Evolutionary conservation across 2,797 vertebrate genomes (phyloP).

Genomic region (Molothrus ater): DNA sequence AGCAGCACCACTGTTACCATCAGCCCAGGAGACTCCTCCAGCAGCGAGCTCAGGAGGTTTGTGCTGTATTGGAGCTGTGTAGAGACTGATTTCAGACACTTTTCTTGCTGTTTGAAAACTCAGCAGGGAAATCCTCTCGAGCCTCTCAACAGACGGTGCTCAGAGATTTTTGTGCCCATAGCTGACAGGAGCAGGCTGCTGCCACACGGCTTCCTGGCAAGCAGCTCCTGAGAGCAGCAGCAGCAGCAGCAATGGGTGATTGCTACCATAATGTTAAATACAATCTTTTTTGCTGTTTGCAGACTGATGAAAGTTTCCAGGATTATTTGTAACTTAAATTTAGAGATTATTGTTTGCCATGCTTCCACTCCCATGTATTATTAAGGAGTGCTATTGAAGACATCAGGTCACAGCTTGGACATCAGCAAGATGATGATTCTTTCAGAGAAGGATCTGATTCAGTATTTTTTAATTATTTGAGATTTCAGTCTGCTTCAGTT

Average conservation of each 20-base stretch:
- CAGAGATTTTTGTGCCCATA: background rate
- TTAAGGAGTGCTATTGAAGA: background rate
- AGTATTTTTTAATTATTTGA: background rate
- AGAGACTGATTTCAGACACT: background rate
- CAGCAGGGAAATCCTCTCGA: background rate
- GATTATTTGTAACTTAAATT: background rate
- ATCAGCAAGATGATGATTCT: background rate
- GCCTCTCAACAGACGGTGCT: background rate
- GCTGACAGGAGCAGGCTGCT: background rate
- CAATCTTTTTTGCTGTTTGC: background rate
- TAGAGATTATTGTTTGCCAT: background rate
- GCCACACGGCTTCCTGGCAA: background rate
- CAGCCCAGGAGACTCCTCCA: background rate
- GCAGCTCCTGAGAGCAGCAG: background rate
- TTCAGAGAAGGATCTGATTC: background rate
- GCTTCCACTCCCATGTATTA: background rate
- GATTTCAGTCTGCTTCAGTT: background rate
- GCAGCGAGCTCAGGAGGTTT: constrained; percentile 58
- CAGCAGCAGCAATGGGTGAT: background rate
- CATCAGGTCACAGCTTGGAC: background rate
- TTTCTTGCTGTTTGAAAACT: background rate
- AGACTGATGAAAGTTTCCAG: background rate
- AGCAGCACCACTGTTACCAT: background rate
- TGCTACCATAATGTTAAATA: background rate
- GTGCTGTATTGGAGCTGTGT: background rate